Base-by-base conservation (phyloP, 2,888 invertebrate species). In the Drosophila robusta region DNA sequence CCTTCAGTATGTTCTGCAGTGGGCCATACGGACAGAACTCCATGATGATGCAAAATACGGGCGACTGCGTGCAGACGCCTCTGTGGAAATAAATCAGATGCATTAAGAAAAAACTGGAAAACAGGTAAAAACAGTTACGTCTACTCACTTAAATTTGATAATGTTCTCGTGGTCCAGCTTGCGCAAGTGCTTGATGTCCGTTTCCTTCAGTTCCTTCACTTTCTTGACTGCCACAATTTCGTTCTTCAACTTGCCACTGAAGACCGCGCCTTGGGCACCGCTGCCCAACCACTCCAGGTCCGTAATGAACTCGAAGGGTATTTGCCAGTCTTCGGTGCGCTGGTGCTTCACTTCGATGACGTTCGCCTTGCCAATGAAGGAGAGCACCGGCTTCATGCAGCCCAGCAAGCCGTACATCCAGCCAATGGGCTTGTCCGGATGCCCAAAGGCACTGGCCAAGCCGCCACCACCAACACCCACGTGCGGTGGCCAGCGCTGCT, bases 1-100 rank as follows among this genome's bases (percentile, higher is more conserved):
- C 96, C 80, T 95, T 95, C 57, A 99, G 94, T 89, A 98, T 95
- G 91, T 98, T 97, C 92, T 97, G 99, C 44, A 99, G 93, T 22
- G 98, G 97, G 3, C 99, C 99, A 89, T 97, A 96, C 3, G 98
- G 97, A 91, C 99, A 99, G 92, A 95, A 99, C 91, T 99, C 99
- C 99, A 99, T 99, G 58, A 99, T 95, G 78, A 99, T 97, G 91
- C 98, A 98, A 91, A 96, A 98, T 86, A 96, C 96, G 0, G 98
- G 98, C 6, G 97, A 95, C 90, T 97, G 96, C 1, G 97, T 97
- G 91, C 98, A 99, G 5, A 99, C 97, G 50, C 99, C 99, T 91
- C 96, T 96, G 93, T 44, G 91, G 91, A 90, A 69, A 24, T 0
- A 4, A 32, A 50, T 24, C 2, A 2, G 14, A 24, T 16, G 26